A percentile compares a stretch with the other conserved stretches of the same genome.
phyloP scores from a whole-genome alignment of 2,113 vertebrate genomes.

The Carettochelys insculpta region DNA sequence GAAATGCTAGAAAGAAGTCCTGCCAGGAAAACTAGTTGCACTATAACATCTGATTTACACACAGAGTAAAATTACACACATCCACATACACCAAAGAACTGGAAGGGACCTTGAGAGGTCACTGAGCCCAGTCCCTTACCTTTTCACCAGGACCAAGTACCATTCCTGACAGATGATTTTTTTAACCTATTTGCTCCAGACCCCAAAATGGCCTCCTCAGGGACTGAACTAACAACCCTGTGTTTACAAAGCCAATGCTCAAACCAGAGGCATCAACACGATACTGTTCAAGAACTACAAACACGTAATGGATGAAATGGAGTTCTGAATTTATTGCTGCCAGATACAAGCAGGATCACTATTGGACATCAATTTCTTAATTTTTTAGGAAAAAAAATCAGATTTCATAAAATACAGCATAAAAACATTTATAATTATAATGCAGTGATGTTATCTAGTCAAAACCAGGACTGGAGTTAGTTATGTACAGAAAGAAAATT shows the following conservation, averaged over 20 bases:
- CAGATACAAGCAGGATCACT: background rate
- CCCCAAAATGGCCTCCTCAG: no score
- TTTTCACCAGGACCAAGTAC: no score
- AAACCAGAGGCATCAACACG: background rate
- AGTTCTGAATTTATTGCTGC: background rate
- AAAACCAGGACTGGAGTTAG: background rate
- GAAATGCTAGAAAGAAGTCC: slow-evolving; percentile 27
- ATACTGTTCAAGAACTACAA: background rate
- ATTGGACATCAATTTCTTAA: background rate
- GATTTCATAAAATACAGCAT: background rate
- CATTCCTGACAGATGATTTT: no score
- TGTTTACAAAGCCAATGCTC: no score
- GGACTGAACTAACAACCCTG: no score
- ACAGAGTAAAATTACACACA: background rate
- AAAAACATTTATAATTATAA: background rate
- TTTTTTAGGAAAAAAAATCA: background rate
- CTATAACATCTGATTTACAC: background rate
- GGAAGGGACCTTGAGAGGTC: no score
- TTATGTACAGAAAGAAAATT: background rate
- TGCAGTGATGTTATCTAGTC: background rate
- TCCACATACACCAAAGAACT: no score
- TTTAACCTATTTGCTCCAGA: no score
- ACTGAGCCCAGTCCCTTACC: no score
- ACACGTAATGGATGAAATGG: background rate
- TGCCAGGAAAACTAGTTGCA: slow-evolving; percentile 23